A percentile compares a stretch with the other conserved stretches of the same genome.
Conservation (phyloP, 2,113 vertebrate species). For the Caranx melampygus region DNA sequence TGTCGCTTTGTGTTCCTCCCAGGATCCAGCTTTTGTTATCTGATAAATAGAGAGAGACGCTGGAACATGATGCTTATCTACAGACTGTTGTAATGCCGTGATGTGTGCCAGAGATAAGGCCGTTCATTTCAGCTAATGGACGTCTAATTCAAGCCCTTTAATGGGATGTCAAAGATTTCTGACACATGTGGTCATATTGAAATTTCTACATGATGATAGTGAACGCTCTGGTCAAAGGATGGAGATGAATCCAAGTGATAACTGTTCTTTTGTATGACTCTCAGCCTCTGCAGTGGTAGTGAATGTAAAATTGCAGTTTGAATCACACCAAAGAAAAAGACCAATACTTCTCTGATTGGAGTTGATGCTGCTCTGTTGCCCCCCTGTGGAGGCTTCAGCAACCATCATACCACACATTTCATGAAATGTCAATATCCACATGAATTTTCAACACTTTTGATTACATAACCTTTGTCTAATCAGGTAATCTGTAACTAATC, state of each 20-base stretch:
- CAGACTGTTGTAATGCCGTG: slow-evolving; percentile 30
- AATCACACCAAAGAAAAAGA: slow-evolving; percentile 11
- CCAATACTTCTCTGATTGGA: slow-evolving; percentile 18
- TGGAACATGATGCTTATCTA: slow-evolving; percentile 57
- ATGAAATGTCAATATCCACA: not conserved
- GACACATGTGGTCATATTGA: slow-evolving; percentile 12
- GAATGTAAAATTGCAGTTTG: slow-evolving; percentile 32
- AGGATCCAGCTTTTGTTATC: slow-evolving; percentile 62
- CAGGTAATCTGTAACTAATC: not conserved
- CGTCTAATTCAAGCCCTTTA: slow-evolving; percentile 42
- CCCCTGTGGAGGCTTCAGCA: slow-evolving; percentile 72
- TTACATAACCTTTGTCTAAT: not conserved
- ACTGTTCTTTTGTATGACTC: slow-evolving; percentile 16
- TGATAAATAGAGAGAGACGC: slow-evolving; percentile 50
- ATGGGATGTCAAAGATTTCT: slow-evolving; percentile 30
- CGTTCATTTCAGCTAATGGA: slow-evolving; percentile 32
- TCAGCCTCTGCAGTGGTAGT: slow-evolving; percentile 9
- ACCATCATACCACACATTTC: slow-evolving; percentile 34
- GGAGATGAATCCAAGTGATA: slow-evolving; percentile 19
- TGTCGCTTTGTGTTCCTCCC: slow-evolving; percentile 48
- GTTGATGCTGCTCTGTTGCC: slow-evolving; percentile 66
- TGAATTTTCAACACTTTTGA: not conserved
- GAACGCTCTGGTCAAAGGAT: slow-evolving; percentile 16
- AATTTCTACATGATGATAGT: slow-evolving; percentile 12
- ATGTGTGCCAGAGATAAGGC: slow-evolving; percentile 33